Evolutionary conservation across 2,888 invertebrate genomes (phyloP).

Genomic region (Acanthococcus lagerstroemiae): DNA sequence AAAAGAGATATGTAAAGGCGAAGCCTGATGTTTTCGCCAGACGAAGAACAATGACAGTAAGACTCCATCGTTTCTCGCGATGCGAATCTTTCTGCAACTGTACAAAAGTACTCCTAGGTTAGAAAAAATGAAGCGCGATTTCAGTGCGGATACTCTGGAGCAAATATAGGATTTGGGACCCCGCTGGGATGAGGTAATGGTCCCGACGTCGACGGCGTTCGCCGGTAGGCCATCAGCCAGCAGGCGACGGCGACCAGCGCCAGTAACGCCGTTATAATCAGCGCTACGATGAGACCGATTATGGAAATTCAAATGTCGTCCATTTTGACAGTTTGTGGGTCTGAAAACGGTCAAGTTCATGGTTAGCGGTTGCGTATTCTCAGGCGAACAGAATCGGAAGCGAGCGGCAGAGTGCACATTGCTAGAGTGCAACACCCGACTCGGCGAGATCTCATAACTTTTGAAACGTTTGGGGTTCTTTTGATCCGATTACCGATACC

Average conservation of each 20-base stretch:
- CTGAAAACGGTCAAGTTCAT: conserved; percentile 36
- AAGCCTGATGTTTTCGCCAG: neutral
- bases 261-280: conserved; percentile 81
- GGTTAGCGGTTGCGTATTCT: conserved; percentile 14
- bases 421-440: too few species aligned
- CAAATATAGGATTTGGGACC: conserved; percentile 87
- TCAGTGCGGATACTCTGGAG: conserved; percentile 38
- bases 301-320: conserved; percentile 89
- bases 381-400: neutral
- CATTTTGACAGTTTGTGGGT: conserved; percentile 43
- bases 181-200: conserved; percentile 90
- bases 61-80: conserved; percentile 6
- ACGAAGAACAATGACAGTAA: conserved; percentile 22
- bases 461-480: too few species aligned
- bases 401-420: too few species aligned
- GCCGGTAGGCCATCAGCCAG: conserved; percentile 87
- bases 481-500: too few species aligned
- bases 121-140: neutral
- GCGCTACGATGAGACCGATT: conserved; percentile 82
- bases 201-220: conserved; percentile 68
- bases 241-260: conserved; percentile 89
- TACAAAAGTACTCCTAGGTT: conserved; percentile 25
- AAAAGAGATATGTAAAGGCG: conserved; percentile 14
- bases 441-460: too few species aligned
- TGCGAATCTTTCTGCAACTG: conserved; percentile 5